These are phyloP conservation scores for Mionectes olivaceus DNA, from an alignment of 2,797 vertebrate genomes.

Conservation along the genomic window DNA sequence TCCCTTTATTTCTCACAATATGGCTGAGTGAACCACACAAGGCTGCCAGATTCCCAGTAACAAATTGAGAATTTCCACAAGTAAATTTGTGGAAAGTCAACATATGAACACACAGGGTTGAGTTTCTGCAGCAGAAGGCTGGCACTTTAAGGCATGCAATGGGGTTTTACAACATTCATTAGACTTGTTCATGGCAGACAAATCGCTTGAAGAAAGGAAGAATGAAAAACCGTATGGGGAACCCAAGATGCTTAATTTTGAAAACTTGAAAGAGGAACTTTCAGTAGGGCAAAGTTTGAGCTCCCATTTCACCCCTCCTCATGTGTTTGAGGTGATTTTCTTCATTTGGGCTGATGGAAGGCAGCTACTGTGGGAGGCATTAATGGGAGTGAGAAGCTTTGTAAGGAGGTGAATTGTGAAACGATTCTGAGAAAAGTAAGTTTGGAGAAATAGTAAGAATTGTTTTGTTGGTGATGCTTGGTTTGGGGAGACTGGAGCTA, in stretches of 20 bases:
- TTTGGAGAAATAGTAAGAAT: not conserved
- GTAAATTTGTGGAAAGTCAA: not conserved
- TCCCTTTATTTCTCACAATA: too few species aligned
- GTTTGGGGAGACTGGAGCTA: not conserved
- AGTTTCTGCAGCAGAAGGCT: not conserved
- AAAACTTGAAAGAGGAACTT: not conserved
- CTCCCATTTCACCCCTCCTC: rapidly evolving
- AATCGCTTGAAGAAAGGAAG: not conserved
- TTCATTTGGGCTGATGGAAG: not conserved
- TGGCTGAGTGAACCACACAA: not conserved
- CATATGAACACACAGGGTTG: not conserved
- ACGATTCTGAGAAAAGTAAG: not conserved
- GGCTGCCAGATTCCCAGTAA: not conserved
- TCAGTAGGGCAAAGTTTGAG: not conserved
- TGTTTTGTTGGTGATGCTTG: not conserved
- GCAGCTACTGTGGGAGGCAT: not conserved
- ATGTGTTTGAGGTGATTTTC: not conserved
- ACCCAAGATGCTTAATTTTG: not conserved
- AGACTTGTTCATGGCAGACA: not conserved
- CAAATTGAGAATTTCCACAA: not conserved
- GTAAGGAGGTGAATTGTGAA: rapidly evolving
- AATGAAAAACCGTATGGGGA: not conserved
- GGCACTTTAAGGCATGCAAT: not conserved
- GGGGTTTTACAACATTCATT: not conserved
- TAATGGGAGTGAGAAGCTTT: not conserved